These are phyloP conservation scores for Acromyrmex charruanus DNA, from an alignment of 1,140 invertebrate genomes.

Conservation along the genomic window DNA sequence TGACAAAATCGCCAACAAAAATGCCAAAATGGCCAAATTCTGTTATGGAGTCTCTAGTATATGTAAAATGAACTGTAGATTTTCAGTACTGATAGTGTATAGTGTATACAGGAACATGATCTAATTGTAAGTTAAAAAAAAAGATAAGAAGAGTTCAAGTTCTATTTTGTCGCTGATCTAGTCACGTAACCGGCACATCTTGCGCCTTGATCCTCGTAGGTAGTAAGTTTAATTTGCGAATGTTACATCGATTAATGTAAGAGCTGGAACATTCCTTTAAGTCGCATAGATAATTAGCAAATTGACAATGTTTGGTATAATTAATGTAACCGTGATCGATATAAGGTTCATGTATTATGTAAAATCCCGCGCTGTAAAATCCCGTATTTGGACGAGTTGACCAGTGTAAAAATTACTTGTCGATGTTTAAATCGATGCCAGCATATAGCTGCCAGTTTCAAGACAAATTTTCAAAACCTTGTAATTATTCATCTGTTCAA, in stretches of 20 bases:
- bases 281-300: slow-evolving; percentile 5
- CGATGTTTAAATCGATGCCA: neutral
- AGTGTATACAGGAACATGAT: too few species aligned
- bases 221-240: slow-evolving; percentile 13
- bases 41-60: too few species aligned
- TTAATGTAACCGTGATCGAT: neutral
- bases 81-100: too few species aligned
- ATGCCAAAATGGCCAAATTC: too few species aligned
- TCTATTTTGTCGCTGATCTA: slow-evolving; percentile 55
- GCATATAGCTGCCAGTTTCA: neutral
- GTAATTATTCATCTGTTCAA: slow-evolving; percentile 1
- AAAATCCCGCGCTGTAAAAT: neutral
- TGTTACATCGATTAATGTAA: slow-evolving; percentile 10
- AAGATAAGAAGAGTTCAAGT: neutral
- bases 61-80: too few species aligned
- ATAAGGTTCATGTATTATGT: neutral
- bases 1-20: too few species aligned
- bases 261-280: neutral
- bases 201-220: neutral
- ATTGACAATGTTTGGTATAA: neutral
- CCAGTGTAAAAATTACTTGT: slow-evolving; percentile 61
- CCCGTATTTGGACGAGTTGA: slow-evolving; percentile 60
- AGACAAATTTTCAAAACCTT: neutral
- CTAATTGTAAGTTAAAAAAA: neutral
- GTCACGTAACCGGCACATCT: slow-evolving; percentile 42